A percentile compares a stretch with the other conserved stretches of the same genome.
phyloP scores from a whole-genome alignment of 2,797 vertebrate species.

The Epinephelus awoara region DNA sequence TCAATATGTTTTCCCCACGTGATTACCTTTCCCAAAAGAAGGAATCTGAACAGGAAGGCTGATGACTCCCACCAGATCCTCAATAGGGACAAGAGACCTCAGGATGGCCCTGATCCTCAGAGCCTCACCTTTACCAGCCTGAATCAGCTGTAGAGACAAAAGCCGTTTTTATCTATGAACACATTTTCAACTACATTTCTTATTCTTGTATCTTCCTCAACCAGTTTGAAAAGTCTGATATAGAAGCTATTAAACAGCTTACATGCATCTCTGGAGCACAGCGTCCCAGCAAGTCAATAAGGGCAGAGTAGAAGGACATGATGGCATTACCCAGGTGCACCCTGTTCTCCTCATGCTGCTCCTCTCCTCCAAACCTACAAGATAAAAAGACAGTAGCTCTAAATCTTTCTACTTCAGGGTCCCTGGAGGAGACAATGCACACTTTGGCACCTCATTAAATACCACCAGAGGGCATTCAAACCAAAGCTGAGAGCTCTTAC shows the following conservation, averaged over 20 bases:
- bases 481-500: slow-evolving; percentile 72
- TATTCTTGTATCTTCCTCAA: neutral
- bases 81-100: slow-evolving; percentile 93
- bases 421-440: neutral
- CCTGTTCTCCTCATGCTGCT: slow-evolving; percentile 93
- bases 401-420: slow-evolving; percentile 10
- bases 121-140: slow-evolving; percentile 95
- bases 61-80: slow-evolving; percentile 95
- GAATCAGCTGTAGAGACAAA: slow-evolving; percentile 88
- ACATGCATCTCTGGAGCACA: slow-evolving; percentile 98
- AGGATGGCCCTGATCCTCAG: slow-evolving; percentile 96
- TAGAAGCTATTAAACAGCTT: slow-evolving; percentile 61
- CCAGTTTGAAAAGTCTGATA: neutral
- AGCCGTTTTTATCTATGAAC: neutral
- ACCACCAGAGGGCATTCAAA: neutral
- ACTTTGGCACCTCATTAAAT: neutral
- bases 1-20: neutral
- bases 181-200: neutral
- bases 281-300: slow-evolving; percentile 95
- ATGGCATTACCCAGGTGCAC: slow-evolving; percentile 95
- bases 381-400: slow-evolving; percentile 9
- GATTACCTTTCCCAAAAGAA: slow-evolving; percentile 92
- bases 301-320: slow-evolving; percentile 96
- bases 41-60: slow-evolving; percentile 95
- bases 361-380: slow-evolving; percentile 91